These are phyloP conservation scores for Pocillopora damicornis DNA, from an alignment of 64 coral and sea anemone species.

Conservation along the genomic window DNA sequence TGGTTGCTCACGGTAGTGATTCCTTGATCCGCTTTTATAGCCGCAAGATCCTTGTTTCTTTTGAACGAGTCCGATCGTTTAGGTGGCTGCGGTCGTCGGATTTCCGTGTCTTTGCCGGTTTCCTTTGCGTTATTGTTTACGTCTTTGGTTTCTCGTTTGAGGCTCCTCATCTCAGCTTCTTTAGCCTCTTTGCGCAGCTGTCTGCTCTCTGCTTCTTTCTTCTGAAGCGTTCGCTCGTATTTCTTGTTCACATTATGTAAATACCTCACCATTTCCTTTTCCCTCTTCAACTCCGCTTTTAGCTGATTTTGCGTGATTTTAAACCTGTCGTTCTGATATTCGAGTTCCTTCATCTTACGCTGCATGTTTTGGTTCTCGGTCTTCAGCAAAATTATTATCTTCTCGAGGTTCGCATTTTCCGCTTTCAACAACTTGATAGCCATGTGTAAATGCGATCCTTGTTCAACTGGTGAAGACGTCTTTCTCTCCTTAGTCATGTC, in stretches of 20 bases:
- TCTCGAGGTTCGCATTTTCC: slow-evolving; percentile 91
- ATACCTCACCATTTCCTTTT: slow-evolving; percentile 86
- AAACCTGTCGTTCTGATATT: slow-evolving; percentile 91
- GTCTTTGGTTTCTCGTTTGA: slow-evolving; percentile 21
- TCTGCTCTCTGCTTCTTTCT: slow-evolving; percentile 79
- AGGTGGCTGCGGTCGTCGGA: slow-evolving; percentile 66
- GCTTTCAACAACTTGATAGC: slow-evolving; percentile 91
- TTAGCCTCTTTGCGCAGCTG: slow-evolving; percentile 61
- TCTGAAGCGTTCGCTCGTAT: slow-evolving; percentile 88
- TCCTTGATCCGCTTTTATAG: slow-evolving; percentile 34
- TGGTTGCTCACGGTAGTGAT: background rate
- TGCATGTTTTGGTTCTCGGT: slow-evolving; percentile 87
- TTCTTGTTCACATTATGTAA: slow-evolving; percentile 82
- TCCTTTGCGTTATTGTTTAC: slow-evolving; percentile 22
- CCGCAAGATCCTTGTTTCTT: slow-evolving; percentile 53
- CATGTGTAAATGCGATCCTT: slow-evolving; percentile 92
- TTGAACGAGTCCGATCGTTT: slow-evolving; percentile 92
- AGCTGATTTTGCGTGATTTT: slow-evolving; percentile 89
- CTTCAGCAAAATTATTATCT: slow-evolving; percentile 88
- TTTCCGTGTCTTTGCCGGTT: background rate
- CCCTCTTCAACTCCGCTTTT: slow-evolving; percentile 77
- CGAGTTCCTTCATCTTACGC: slow-evolving; percentile 82
- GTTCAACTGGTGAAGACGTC: slow-evolving; percentile 59
- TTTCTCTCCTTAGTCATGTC: slow-evolving; percentile 68
- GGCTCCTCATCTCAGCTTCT: slow-evolving; percentile 51